phyloP scores from a whole-genome alignment of 2,113 vertebrate genomes.

The Myiagra hebetior region DNA sequence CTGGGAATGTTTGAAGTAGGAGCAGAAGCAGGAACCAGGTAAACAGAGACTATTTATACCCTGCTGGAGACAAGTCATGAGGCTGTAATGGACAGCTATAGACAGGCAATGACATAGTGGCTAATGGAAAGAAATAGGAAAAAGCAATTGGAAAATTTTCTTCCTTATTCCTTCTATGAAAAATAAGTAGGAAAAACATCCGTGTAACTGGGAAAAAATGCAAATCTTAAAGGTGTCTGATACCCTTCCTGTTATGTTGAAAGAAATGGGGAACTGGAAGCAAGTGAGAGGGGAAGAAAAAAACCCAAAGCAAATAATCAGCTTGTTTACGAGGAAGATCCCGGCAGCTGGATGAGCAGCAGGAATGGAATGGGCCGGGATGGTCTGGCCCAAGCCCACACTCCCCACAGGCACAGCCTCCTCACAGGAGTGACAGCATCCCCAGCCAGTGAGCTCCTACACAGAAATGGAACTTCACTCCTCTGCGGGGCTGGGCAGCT shows the following conservation, averaged over 20 bases:
- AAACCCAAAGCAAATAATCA: constrained; percentile 20
- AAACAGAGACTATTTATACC: constrained; percentile 1
- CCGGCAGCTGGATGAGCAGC: constrained; percentile 40
- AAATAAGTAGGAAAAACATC: constrained; percentile 44
- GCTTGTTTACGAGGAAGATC: constrained; percentile 50
- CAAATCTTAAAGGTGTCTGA: constrained; percentile 35
- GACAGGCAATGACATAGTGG: constrained; percentile 26
- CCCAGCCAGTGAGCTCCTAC: not conserved
- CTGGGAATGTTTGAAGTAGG: not conserved
- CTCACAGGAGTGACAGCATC: not conserved
- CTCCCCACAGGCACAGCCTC: not conserved
- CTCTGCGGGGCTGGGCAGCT: not conserved
- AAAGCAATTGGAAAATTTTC: constrained; percentile 43
- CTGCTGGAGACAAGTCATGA: not conserved
- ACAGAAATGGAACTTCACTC: not conserved
- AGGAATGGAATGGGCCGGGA: not conserved
- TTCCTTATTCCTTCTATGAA: constrained; percentile 49
- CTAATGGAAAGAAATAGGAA: constrained; percentile 43
- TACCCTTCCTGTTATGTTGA: constrained; percentile 58
- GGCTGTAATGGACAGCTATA: not conserved
- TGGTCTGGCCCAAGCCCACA: not conserved
- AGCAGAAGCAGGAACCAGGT: not conserved
- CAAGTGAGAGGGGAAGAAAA: not conserved
- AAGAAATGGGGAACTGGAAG: constrained; percentile 5
- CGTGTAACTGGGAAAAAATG: constrained; percentile 44